A percentile compares a stretch with the other conserved stretches of the same genome.
Conservation (phyloP, 2,113 vertebrate species). For the Capreolus pygargus region DNA sequence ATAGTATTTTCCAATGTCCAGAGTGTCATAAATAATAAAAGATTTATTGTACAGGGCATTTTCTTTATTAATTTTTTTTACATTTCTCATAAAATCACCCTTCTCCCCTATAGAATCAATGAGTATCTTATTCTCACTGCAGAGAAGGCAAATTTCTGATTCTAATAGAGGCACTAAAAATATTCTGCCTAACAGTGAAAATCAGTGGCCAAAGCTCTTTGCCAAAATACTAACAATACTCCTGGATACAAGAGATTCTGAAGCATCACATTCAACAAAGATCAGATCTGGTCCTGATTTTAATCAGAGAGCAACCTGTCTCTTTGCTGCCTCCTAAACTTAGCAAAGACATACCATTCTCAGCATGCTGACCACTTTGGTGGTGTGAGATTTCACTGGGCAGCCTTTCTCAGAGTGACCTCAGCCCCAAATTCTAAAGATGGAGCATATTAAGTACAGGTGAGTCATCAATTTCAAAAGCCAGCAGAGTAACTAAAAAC, state of each 20-base stretch:
- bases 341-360: conserved; percentile 60
- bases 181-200: conserved; percentile 28
- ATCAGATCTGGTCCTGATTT: conserved; percentile 52
- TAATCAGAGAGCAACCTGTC: conserved; percentile 45
- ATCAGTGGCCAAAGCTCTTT: conserved; percentile 20
- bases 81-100: conserved; percentile 28
- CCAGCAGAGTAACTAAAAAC: conserved; percentile 41
- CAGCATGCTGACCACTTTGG: neutral
- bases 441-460: conserved; percentile 51
- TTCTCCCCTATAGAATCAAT: neutral
- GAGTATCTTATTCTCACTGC: neutral
- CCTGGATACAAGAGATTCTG: conserved; percentile 1
- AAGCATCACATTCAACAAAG: neutral
- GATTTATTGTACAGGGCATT: neutral
- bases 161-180: neutral
- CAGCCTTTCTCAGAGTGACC: conserved; percentile 42
- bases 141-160: conserved; percentile 5
- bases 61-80: neutral
- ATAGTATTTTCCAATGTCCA: neutral
- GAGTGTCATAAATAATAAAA: neutral
- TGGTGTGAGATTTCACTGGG: conserved; percentile 59
- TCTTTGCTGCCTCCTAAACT: conserved; percentile 46
- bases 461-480: conserved; percentile 69
- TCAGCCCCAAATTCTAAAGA: conserved; percentile 52
- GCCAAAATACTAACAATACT: conserved; percentile 44